Base-by-base conservation (phyloP, 2,797 vertebrate genomes). In the Premnoplex brunnescens region DNA sequence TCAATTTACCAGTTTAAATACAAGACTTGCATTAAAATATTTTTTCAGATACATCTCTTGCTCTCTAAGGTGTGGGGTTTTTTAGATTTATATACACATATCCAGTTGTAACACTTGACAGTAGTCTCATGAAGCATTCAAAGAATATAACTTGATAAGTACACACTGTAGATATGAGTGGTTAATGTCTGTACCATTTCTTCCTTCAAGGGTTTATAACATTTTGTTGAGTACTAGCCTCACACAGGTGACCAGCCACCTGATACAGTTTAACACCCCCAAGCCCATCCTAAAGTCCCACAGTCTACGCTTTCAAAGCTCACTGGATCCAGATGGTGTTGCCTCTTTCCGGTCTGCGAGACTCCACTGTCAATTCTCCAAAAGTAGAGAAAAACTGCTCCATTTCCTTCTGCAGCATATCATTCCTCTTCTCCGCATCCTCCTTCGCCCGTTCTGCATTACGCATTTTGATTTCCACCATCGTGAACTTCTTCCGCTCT, bases 381-480 rank as follows among this genome's bases (percentile, higher is more conserved):
- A 99, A 99, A 0, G 99, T 99, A 66, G 99, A 99, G 97, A 99
- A 99, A 88, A 99, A 99, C 97, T 99, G 99, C 97, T 99, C 99
- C 99, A 99, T 99, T 95, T 99, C 99, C 74, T 99, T 99, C 98
- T 99, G 99, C 58, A 99, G 98, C 99, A 99, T 99, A 95, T 99
- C 98, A 3, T 99, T 99, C 66, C 99, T 98, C 85, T 99, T 99
- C 97, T 99, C 99, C 0, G 99, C 99, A 10, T 99, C 99, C 5
- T 99, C 99, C 94, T 99, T 99, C 10, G 99, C 99, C 4, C 99
- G 98, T 96, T 99, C 99, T 0, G 99, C 99, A 3, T 99, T 99
- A n/a, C 99, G 98, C 97, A 99, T 99, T 97, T 99, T 99, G 93
- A 99, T 99, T 97, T 99, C 99, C n/a, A 99, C 99, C 99, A 99